Evolutionary conservation across 2,113 vertebrate genomes (phyloP), one percentile per base, ranked within the genome.

Genomic region (Connochaetes taurinus): DNA sequence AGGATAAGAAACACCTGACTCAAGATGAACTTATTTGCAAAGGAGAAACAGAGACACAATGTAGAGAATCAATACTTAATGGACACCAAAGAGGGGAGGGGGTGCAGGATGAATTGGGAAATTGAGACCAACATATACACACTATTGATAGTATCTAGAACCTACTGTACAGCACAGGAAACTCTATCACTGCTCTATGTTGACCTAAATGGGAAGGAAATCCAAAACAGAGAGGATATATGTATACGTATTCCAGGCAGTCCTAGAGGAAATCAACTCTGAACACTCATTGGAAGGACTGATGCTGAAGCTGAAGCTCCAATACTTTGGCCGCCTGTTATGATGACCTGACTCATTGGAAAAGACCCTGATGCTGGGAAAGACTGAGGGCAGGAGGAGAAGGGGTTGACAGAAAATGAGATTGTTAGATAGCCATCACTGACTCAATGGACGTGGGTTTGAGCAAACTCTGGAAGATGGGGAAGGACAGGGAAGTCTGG

Each of bases 191-290:
- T 43, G 71, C 71, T 74, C 36, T 43, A 21, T 14, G 71, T 11
- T 25, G 10, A 74, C 71, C 71, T 74, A 40, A 74, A 25, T 40
- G 21, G 21, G 36, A 43, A 40, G 10, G 67, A 71, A 71, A 40
- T 71, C 67, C 10, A 11, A 40, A 40, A 23, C 17, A 40, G 21
- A 12, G 36, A 25, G 21, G 36, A 23, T 43, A 3, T 25, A 43
- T 43, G 11, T 3, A 27, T 7, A 14, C 0, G 1, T 43, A 43
- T 27, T 6, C n/a, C 67, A 40, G n/a, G 19, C 67, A 21, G 2
- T 71, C 67, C n/a, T 71, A 40, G 40, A 71, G 5, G 10, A 23
- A 36, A 71, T 71, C 67, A 71, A 23, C 67, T 71, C n/a, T 40
- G n/a, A 40, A 1, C 40, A 6, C 21, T 71, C n/a, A 40, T 12